Evolutionary conservation across 2,113 vertebrate species (phyloP).

Genomic region (Hydropotes inermis): DNA sequence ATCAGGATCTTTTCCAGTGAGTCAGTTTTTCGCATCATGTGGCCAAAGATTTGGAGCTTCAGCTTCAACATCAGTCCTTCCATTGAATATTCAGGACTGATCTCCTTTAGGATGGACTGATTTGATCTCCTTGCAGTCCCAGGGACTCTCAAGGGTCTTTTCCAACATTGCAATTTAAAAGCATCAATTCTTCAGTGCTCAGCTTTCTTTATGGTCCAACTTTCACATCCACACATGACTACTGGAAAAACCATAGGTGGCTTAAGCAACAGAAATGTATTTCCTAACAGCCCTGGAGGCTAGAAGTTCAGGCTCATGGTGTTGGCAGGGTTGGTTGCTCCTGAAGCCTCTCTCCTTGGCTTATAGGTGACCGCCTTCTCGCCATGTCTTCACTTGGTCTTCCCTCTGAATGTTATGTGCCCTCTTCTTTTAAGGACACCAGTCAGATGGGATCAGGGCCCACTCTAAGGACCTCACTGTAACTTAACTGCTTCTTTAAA

Average conservation of each 20-base stretch:
- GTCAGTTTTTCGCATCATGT: rapidly evolving
- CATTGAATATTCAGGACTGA: neutral
- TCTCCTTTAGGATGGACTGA: neutral
- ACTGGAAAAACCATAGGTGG: neutral
- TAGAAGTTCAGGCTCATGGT: neutral
- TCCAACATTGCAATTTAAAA: neutral
- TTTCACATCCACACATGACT: neutral
- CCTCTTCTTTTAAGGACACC: neutral
- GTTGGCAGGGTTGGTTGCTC: neutral
- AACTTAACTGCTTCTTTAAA: neutral
- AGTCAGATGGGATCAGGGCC: neutral
- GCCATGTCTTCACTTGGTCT: neutral
- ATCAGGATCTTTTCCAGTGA: neutral
- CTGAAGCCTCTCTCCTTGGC: neutral
- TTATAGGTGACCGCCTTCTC: rapidly evolving
- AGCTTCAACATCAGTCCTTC: neutral
- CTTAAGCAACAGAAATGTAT: neutral
- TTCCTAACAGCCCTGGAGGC: neutral
- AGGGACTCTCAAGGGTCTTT: neutral
- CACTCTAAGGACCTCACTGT: neutral
- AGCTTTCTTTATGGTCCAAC: neutral
- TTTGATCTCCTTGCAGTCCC: neutral
- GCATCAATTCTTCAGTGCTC: neutral
- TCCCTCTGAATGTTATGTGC: rapidly evolving
- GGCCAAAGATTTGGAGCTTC: neutral